Conservation (phyloP, 92 coral and sea anemone species). For the Porites evermanni region DNA sequence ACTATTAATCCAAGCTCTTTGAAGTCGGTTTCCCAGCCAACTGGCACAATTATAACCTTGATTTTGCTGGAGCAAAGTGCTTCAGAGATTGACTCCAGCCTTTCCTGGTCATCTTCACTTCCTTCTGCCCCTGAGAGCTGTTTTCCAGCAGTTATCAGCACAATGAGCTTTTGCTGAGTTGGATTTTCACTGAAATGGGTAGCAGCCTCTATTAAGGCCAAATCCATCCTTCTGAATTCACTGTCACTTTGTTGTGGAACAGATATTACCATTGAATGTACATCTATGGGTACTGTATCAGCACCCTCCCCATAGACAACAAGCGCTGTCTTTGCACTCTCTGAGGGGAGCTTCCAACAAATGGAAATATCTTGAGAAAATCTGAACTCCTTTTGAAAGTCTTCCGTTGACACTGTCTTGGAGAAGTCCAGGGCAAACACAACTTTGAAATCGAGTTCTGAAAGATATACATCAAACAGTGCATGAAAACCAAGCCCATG, state of each 20-base stretch:
- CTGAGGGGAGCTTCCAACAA: slow-evolving; percentile 2
- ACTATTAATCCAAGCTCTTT: slow-evolving; percentile 19
- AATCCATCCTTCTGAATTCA: slow-evolving; percentile 19
- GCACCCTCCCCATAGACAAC: slow-evolving; percentile 1
- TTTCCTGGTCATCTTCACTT: neutral
- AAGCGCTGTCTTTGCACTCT: neutral
- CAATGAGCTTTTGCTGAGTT: neutral
- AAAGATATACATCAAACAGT: neutral
- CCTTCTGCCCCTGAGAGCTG: slow-evolving; percentile 13
- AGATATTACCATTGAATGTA: neutral
- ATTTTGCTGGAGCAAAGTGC: neutral
- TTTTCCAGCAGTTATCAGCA: slow-evolving; percentile 32
- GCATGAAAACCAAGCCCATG: neutral
- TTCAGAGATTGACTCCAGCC: neutral
- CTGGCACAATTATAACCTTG: slow-evolving; percentile 12
- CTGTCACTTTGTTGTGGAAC: neutral
- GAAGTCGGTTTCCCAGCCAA: slow-evolving; percentile 18
- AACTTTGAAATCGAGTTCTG: neutral
- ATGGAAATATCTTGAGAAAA: neutral
- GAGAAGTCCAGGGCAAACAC: slow-evolving; percentile 37
- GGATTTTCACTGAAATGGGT: no score
- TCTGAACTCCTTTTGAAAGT: neutral
- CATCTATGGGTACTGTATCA: neutral
- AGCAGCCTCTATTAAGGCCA: neutral
- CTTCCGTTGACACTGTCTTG: slow-evolving; percentile 9